Conservation (phyloP, 2,113 vertebrate genomes). For the Oostethus manadensis region DNA sequence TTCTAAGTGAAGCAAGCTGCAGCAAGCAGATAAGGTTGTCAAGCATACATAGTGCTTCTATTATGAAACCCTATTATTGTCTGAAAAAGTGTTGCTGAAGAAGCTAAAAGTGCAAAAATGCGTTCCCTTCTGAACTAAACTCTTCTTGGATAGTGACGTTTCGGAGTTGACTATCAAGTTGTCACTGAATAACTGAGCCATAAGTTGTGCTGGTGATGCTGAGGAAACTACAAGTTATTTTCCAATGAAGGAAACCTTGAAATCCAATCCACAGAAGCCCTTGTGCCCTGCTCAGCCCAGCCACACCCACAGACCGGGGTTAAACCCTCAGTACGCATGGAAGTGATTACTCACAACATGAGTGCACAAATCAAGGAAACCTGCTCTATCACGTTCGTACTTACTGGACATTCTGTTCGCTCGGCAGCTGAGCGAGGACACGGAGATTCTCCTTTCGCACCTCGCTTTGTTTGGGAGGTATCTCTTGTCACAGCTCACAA, state of each 20-base stretch:
- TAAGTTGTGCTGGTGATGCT: conserved; percentile 35
- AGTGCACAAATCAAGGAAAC: conserved; percentile 63
- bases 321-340: conserved; percentile 62
- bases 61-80: too few species aligned
- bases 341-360: conserved; percentile 62
- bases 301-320: conserved; percentile 56
- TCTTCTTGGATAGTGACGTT: not conserved
- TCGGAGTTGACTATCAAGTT: conserved; percentile 16
- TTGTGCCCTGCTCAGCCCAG: conserved; percentile 34
- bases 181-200: conserved; percentile 63
- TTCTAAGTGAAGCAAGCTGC: too few species aligned
- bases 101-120: not conserved
- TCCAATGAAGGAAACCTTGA: conserved; percentile 61
- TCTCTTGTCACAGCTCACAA: conserved; percentile 43
- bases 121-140: too few species aligned
- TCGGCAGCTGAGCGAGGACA: conserved; percentile 44
- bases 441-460: conserved; percentile 64
- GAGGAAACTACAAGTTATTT: conserved; percentile 18
- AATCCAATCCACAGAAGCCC: conserved; percentile 67
- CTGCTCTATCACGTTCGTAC: conserved; percentile 1
- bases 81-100: conserved; percentile 18
- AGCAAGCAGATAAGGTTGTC: too few species aligned
- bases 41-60: too few species aligned
- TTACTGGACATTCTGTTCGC: conserved; percentile 20
- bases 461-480: conserved; percentile 49